phyloP scores from a whole-genome alignment of 2,888 invertebrate genomes.

The Stratiomys singularior region DNA sequence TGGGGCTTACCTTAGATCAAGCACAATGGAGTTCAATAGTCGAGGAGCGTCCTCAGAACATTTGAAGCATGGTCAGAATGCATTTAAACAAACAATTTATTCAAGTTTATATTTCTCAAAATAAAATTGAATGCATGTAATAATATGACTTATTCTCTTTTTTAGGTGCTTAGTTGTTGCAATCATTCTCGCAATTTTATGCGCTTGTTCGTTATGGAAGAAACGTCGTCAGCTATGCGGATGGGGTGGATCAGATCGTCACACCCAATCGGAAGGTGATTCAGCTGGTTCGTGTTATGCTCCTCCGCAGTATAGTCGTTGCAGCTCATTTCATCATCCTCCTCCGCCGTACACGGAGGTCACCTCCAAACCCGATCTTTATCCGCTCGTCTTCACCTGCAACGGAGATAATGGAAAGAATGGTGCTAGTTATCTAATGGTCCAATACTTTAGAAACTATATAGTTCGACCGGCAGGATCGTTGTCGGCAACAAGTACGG shows the following conservation, averaged over 20 bases:
- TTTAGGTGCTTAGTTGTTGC: slow-evolving; percentile 75
- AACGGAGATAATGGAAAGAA: slow-evolving; percentile 76
- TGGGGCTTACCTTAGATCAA: too few species aligned
- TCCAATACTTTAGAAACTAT: slow-evolving; percentile 84
- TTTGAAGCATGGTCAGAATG: too few species aligned
- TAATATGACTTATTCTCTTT: slow-evolving; percentile 46
- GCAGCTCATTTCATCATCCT: slow-evolving; percentile 83
- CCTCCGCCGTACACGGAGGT: slow-evolving; percentile 90
- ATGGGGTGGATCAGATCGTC: slow-evolving; percentile 68
- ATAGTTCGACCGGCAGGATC: slow-evolving; percentile 80
- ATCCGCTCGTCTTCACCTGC: slow-evolving; percentile 85
- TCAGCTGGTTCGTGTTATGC: slow-evolving; percentile 84
- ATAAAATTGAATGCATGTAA: too few species aligned
- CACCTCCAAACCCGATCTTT: slow-evolving; percentile 86
- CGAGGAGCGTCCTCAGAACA: too few species aligned
- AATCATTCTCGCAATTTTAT: slow-evolving; percentile 75
- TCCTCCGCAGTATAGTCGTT: slow-evolving; percentile 85
- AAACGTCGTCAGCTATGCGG: slow-evolving; percentile 67
- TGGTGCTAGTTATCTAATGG: slow-evolving; percentile 82
- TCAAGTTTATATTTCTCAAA: slow-evolving; percentile 46
- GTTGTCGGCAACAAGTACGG: slow-evolving; percentile 84
- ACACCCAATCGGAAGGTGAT: slow-evolving; percentile 76
- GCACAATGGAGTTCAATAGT: too few species aligned
- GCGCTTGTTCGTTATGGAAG: slow-evolving; percentile 75
- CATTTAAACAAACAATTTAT: too few species aligned